Base-by-base conservation (phyloP, 2,797 vertebrate genomes). In the Muscicapa striata region DNA sequence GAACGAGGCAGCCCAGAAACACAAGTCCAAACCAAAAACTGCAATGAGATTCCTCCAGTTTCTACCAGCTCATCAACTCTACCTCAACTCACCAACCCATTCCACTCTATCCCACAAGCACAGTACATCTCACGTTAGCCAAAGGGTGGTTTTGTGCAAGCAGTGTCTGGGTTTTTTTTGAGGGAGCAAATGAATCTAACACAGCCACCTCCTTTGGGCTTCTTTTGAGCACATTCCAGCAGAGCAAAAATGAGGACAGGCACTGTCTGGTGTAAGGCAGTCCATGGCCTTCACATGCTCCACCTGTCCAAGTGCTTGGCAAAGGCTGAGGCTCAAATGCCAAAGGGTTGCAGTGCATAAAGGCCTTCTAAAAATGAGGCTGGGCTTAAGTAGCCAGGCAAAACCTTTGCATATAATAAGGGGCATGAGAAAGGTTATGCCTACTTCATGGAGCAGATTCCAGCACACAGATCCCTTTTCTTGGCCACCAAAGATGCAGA, bases 341-440 rank as follows among this genome's bases (percentile, higher is more conserved):
- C 7, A 62, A 78, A 88, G 61, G 15, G 36, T 43, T 85, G 85
- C 80, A 57, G 41, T 7, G 55, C 70, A 95, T 40, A 91, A 94
- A 96, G 83, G 40, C 74, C 68, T 90, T 73, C 87, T 64, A 68
- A 87, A 95, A 95, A 78, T 24, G 68, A 79, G 45, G 46, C 36
- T 94, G 83, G 41, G 63, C 89, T 94, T 80, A 91, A 89, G 91
- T 55, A 84, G 81, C 59, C 55, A 91, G 92, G 84, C 67, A 94
- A 95, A 96, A 87, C 54, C 76, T 76, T 95, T 17, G 26, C 94
- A 95, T 95, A 94, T 74, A 95, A 94, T 91, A 90, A 93, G 84
- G 90, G 94, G 95, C 95, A 96, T 97, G 95, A 96, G 94, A 96
- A 97, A 96, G 91, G 96, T 93, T 96, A 89, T 81, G 88, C 91